Evolutionary conservation across 1,140 invertebrate species (phyloP), one percentile per base, ranked within the genome.

Genomic region (Ditylenchus dipsaci): DNA sequence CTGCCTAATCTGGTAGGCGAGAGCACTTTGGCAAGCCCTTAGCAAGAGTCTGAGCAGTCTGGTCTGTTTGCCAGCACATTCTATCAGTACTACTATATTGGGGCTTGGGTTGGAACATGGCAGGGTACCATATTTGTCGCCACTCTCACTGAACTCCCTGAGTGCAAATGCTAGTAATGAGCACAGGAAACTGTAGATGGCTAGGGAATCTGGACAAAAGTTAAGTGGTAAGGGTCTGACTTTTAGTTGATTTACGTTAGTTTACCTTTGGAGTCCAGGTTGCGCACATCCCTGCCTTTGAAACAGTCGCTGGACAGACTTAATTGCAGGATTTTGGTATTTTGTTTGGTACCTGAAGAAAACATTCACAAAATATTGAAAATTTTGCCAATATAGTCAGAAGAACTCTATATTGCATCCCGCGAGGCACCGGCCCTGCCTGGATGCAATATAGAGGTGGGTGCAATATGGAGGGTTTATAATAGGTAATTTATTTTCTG

Each of bases 1-100:
- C 38, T 75, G 74, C 23, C 63, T 63, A 53, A 77, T 75, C 27
- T 79, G 72, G 47, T 76, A 75, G 23, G 74, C 74, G 57, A 75
- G 63, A 3, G 76, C 76, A 67, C 70, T 75, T 63, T 75, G 74
- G 27, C 74, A 75, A 1, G 74, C 74, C 45, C 76, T 58, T 11
- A 75, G 49, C 45, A 75, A 56, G 8, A 75, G 15, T 30, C 76
- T 38, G 23, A 75, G 38, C 21, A 66, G 72, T 64, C 78, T 75
- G 7, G 78, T 26, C 13, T 76, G 71, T 38, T 38, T 38, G 33
- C 33, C 33, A 11, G 33, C 33, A 38, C 33, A 38, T 38, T 38
- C 33, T 38, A 78, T 56, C 1, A 78, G 47, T 17, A 75, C 76
- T 1, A 78, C 47, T 38, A 75, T 76, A 26, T 74, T 38, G 11